Conservation (phyloP, 92 coral and sea anemone species). For the Porites rus region DNA sequence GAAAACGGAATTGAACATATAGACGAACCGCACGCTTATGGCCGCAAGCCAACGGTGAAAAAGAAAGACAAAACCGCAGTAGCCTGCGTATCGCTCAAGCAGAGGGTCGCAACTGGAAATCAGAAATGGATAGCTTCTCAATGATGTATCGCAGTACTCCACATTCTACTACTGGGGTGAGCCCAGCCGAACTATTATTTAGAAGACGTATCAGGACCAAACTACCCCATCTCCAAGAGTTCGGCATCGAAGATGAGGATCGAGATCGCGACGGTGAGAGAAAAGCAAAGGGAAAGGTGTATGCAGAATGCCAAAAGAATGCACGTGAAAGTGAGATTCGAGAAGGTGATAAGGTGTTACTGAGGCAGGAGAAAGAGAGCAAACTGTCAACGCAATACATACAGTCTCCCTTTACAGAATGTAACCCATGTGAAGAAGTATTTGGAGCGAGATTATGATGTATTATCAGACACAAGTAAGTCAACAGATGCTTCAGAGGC, state of each 20-base stretch:
- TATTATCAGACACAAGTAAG: too few species aligned
- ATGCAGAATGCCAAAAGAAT: neutral
- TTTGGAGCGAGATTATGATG: too few species aligned
- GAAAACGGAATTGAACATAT: conserved; percentile 8
- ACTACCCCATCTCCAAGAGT: neutral
- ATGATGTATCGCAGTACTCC: conserved; percentile 16
- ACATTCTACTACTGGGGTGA: conserved; percentile 11
- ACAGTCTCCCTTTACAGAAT: too few species aligned
- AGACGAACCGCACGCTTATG: conserved; percentile 34
- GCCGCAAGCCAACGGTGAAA: conserved; percentile 28
- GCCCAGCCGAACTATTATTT: neutral
- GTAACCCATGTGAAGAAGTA: too few species aligned
- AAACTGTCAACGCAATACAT: too few species aligned
- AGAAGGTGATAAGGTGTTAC: conserved; percentile 31
- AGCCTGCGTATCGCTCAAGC: conserved; percentile 51
- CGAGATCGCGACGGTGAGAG: conserved; percentile 24
- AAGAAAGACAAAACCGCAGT: conserved; percentile 43
- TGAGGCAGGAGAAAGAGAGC: too few species aligned
- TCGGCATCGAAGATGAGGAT: conserved; percentile 13
- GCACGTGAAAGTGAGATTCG: conserved; percentile 22
- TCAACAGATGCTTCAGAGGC: too few species aligned
- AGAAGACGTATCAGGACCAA: neutral
- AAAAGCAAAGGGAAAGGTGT: conserved; percentile 25
- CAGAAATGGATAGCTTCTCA: conserved; percentile 11
- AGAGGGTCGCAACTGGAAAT: conserved; percentile 40